Conservation (phyloP, 2,797 vertebrate species). For the Brotula barbata region DNA sequence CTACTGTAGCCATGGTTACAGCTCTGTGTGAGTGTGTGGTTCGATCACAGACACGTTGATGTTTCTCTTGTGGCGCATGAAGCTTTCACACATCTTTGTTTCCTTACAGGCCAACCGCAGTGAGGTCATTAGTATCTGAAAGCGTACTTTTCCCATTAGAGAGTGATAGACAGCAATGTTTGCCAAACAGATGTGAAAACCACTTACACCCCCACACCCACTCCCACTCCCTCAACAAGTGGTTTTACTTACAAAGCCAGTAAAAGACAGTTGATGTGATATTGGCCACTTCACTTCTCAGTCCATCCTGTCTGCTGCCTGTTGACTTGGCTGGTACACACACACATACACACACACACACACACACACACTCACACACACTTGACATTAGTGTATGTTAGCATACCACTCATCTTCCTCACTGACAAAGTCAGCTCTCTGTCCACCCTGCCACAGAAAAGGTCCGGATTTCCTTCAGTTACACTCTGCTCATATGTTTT, state of each 20-base stretch:
- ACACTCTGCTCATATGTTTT: too few relatives aligned
- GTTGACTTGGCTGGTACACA: slow-evolving; percentile 28
- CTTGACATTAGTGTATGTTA: slow-evolving; percentile 55
- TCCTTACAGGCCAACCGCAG: slow-evolving; percentile 50
- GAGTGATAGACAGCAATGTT: slow-evolving; percentile 57
- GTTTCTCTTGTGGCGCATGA: slow-evolving; percentile 44
- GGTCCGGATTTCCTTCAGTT: too few relatives aligned
- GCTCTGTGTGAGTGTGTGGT: too few relatives aligned
- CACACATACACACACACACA: slow-evolving; percentile 25
- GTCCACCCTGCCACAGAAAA: slow-evolving; percentile 49
- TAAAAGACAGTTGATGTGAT: slow-evolving; percentile 58
- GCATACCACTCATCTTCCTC: slow-evolving; percentile 71
- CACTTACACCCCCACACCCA: slow-evolving; percentile 60
- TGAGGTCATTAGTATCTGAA: slow-evolving; percentile 66
- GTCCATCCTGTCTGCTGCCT: slow-evolving; percentile 50
- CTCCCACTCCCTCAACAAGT: slow-evolving; percentile 62
- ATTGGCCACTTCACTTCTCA: slow-evolving; percentile 60
- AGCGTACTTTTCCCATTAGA: slow-evolving; percentile 60
- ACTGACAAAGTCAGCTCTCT: slow-evolving; percentile 48
- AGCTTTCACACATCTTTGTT: slow-evolving; percentile 59
- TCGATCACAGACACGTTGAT: slow-evolving; percentile 32
- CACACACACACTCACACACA: slow-evolving; percentile 18
- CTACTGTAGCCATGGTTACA: too few relatives aligned
- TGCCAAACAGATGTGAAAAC: slow-evolving; percentile 74
- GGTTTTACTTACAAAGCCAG: slow-evolving; percentile 62